Evolutionary conservation across 2,797 vertebrate species (phyloP).

Genomic region (Paramormyrops hopkinsi): DNA sequence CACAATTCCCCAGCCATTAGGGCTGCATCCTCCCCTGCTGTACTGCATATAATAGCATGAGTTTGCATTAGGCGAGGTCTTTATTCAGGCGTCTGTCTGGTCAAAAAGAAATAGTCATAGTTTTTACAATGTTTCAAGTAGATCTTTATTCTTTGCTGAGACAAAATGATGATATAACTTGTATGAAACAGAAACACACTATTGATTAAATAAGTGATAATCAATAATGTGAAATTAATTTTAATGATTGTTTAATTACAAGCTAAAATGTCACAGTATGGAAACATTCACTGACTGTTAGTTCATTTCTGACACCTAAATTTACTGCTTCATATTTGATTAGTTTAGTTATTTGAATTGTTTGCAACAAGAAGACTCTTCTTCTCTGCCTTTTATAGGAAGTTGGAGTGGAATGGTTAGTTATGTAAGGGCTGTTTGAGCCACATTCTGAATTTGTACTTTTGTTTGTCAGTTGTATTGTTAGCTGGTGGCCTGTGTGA

Average conservation of each 20-base stretch:
- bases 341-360: background rate
- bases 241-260: background rate
- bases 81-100: background rate
- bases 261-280: background rate
- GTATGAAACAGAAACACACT: background rate
- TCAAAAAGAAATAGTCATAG: background rate
- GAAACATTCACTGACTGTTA: background rate
- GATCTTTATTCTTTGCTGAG: background rate
- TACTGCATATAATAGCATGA: background rate
- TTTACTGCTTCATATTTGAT: background rate
- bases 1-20: background rate
- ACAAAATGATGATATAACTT: background rate
- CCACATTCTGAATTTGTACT: background rate
- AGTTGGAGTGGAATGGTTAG: background rate
- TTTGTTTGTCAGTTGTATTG: background rate
- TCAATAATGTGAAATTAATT: background rate
- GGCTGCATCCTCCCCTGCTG: background rate
- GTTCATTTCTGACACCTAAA: background rate
- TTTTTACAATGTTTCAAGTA: background rate
- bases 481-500: background rate
- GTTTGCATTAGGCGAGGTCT: background rate
- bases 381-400: background rate
- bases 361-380: background rate
- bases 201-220: background rate
- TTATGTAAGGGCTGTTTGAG: background rate